Base-by-base conservation (phyloP, 2,113 vertebrate genomes). In the Callopanchax toddi region DNA sequence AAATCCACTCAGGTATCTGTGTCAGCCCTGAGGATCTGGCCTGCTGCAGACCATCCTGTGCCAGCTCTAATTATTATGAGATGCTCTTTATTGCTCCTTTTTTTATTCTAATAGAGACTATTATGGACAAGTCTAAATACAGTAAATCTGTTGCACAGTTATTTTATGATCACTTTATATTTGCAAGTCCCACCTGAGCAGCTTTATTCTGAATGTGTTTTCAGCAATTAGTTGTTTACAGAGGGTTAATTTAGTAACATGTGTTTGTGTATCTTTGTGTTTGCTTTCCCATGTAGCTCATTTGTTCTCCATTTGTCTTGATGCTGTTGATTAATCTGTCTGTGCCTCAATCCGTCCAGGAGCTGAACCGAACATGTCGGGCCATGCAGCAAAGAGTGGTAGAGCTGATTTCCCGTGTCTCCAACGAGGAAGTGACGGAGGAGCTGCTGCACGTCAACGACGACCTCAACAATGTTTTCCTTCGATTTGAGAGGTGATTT, bases 341-440 rank as follows among this genome's bases (percentile, higher is more conserved):
- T 22, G 15, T 58, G 46, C 63, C 13, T 22, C 20, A 7, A 44
- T 50, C 11, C 17, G 0, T 62, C 10, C 17, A 84, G 97, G 97
- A 99, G 74, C 91, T 99, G 89, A 96, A 99, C 92, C 86, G 95
- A 86, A 99, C 97, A n/a, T 99, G 97, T 83, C 91, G 97, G 75
- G 94, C 95, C 26, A 99, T 99, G 97, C 97, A 99, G 92, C 96
- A 97, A 75, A 92, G 97, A 68, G 93, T 98, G 8, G 94, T 99
- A 29, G 96, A 98, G 83, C 95, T 99, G 64, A 95, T 99, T 87
- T 97, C 96, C n/a, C 89, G 95, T 0, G 95, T 99, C 67, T 95
- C 95, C 57, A 99, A 98, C 1, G 97, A 98, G 86, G 97, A 99
- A 81, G 95, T 99, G 83, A 99, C 97, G 0, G 96, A 98, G 87